Evolutionary conservation across 2,888 invertebrate species (phyloP), one percentile per base, ranked within the genome.

Genomic region (Ypsolopha sequella): DNA sequence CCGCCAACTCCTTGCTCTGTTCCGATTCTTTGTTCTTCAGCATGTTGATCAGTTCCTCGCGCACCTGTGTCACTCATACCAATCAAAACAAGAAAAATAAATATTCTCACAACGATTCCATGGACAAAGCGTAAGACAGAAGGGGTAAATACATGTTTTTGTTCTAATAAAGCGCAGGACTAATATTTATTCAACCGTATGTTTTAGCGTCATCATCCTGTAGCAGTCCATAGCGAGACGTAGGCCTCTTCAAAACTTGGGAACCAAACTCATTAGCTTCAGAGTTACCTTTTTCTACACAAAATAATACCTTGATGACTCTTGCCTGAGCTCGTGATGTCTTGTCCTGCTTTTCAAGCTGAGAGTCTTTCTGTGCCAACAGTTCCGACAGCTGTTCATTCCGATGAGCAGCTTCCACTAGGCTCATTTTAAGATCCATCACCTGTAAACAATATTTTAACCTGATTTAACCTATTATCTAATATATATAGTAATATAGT

Each of bases 21-120:
- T 88, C 76, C 0, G 88, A 74, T 57, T 89, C 88, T 59, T 89
- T 88, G 57, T 88, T 87, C 64, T 90, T 89, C 54, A 91, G 70
- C 70, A 90, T 80, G 47, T 81, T 87, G 58, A 90, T 87, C 56
- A 91, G 68, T 59, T 90, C 90, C 56, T 90, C 89, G 8, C 89
- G 82, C 11, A 89, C 87, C 79, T 89, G 87, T 49, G 53, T 49
- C 38, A 56, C 46, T 45, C 11, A 36, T 13, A 49, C 13, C 11
- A 6, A 24, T 35, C 10, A 10, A 50, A 33, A 24, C 43, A 47
- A 41, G 7, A 9, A 13, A 34, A 41, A 24, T 34, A 10, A 34
- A 50, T 33, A 41, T 36, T 39, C 6, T 13, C 6, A 49, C 9
- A 11, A 9, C 34, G 10, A 11, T 7, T 11, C 7, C 39, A 33